Percentiles rank a stretch among this genome's conserved stretches.
Evolutionary conservation across 1,140 invertebrate species (phyloP).

Genomic region (Macrotrachela quadricornifera): DNA sequence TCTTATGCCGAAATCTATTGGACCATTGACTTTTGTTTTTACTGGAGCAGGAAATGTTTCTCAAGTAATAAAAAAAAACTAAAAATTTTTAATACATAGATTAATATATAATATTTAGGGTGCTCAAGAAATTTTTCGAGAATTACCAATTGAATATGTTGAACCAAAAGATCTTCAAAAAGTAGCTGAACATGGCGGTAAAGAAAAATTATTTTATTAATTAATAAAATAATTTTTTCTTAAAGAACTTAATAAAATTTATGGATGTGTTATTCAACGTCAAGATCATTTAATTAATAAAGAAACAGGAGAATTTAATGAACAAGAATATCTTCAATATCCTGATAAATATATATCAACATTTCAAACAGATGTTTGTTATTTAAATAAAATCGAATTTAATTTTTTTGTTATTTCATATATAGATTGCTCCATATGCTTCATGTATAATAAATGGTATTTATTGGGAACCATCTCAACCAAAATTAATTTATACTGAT

Average conservation of each 20-base stretch:
- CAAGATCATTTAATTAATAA: conserved; percentile 75
- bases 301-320: conserved; percentile 61
- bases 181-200: conserved; percentile 78
- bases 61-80: no score
- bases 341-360: no score
- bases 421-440: conserved; percentile 78
- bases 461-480: conserved; percentile 89
- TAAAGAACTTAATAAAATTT: conserved; percentile 79
- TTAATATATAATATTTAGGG: no score
- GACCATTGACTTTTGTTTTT: conserved; percentile 8
- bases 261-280: conserved; percentile 71
- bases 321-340: conserved; percentile 68
- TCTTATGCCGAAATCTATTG: conserved; percentile 90
- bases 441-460: conserved; percentile 92
- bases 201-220: no score
- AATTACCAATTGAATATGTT: conserved; percentile 89
- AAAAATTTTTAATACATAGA: no score
- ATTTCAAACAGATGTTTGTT: no score
- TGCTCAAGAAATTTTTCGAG: conserved; percentile 94
- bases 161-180: conserved; percentile 76
- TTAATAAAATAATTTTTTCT: no score
- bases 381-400: no score
- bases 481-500: conserved; percentile 81
- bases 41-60: conserved; percentile 38
- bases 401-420: conserved; percentile 71